These are phyloP conservation scores for Apostichopus californicus DNA, from an alignment of 35 echinoderm and acorn worm genomes.

Conservation along the genomic window DNA sequence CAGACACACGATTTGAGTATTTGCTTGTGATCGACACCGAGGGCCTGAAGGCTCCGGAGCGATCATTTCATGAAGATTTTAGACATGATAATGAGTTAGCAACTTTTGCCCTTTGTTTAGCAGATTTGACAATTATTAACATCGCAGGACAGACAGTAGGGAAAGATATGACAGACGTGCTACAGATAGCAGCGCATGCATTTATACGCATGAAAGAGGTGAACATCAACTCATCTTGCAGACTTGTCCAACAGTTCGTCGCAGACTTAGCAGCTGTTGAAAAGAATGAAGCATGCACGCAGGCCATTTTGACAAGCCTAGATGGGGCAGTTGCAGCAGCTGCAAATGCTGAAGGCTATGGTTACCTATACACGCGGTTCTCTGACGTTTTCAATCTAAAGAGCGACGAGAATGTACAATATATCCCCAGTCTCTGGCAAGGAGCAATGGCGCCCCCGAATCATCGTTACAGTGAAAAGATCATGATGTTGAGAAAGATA, in stretches of 20 bases:
- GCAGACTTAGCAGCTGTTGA: constrained; percentile 32
- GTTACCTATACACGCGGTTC: constrained; percentile 1
- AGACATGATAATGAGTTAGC: constrained; percentile 55
- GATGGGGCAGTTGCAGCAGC: constrained; percentile 17
- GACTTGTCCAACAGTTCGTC: constrained; percentile 38
- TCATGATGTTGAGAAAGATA: constrained; percentile 19
- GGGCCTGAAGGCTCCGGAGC: constrained; percentile 44
- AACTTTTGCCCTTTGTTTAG: constrained; percentile 38
- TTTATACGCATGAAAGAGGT: constrained; percentile 50
- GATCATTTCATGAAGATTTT: background rate
- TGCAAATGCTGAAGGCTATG: constrained; percentile 10
- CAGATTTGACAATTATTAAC: constrained; percentile 48
- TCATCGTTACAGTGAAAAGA: constrained; percentile 51
- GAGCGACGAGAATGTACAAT: constrained; percentile 24
- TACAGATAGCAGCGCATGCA: constrained; percentile 51
- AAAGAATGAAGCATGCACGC: background rate
- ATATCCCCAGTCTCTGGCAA: constrained; percentile 50
- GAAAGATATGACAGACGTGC: constrained; percentile 42
- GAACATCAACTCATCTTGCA: constrained; percentile 19
- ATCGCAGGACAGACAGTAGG: constrained; percentile 33
- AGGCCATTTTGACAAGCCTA: background rate
- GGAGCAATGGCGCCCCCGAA: constrained; percentile 57
- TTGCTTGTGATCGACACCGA: constrained; percentile 50
- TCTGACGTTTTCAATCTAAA: constrained; percentile 52
- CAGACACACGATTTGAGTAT: background rate